phyloP scores from a whole-genome alignment of 2,797 vertebrate genomes.

The Oreochromis mossambicus region DNA sequence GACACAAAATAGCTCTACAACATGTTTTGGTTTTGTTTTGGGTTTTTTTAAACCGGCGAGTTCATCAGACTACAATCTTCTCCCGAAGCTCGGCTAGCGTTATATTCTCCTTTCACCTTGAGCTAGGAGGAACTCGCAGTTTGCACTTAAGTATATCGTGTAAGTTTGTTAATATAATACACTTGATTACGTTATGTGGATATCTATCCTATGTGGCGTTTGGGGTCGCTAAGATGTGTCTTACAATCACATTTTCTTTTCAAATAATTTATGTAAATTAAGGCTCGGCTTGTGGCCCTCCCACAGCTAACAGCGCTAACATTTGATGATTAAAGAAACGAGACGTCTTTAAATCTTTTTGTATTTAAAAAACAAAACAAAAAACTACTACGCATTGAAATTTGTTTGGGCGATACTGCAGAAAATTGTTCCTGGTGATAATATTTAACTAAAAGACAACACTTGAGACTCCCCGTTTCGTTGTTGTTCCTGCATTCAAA shows the following conservation, averaged over 20 bases:
- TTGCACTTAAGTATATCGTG: not conserved
- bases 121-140: not conserved
- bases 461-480: not conserved
- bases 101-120: not conserved
- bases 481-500: not conserved
- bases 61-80: not conserved
- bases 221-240: not conserved
- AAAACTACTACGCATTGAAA: no score
- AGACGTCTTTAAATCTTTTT: not conserved
- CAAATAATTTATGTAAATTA: not conserved
- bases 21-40: fast-evolving
- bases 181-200: not conserved
- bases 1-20: not conserved
- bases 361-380: not conserved
- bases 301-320: not conserved
- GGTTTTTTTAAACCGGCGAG: conserved; percentile 27
- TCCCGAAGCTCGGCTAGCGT: not conserved
- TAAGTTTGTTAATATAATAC: not conserved
- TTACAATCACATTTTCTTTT: not conserved
- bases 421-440: not conserved
- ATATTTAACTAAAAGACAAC: not conserved
- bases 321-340: not conserved
- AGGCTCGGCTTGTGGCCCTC: not conserved
- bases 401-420: not conserved
- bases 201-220: fast-evolving